Conservation (phyloP, 2,113 vertebrate species). For the Mesitornis unicolor region DNA sequence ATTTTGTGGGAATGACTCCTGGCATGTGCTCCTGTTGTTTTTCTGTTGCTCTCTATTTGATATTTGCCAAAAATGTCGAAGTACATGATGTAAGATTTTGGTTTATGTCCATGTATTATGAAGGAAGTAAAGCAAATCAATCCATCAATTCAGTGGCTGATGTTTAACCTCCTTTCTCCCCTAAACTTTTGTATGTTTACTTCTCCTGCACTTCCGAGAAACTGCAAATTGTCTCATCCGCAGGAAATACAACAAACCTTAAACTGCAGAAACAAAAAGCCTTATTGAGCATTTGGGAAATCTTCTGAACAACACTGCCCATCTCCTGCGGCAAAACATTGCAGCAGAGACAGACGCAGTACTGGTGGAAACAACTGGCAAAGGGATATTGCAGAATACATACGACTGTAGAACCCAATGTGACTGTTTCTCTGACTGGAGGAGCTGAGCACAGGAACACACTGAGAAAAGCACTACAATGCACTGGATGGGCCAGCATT, state of each 20-base stretch:
- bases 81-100: background rate
- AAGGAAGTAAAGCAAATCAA: background rate
- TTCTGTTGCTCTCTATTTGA: background rate
- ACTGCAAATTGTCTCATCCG: background rate
- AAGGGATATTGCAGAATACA: background rate
- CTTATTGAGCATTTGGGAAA: conserved; percentile 29
- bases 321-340: background rate
- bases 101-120: background rate
- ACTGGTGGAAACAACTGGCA: background rate
- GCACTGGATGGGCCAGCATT: background rate
- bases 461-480: background rate
- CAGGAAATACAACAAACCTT: background rate
- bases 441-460: background rate
- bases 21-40: background rate
- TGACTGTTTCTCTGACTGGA: background rate
- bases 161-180: background rate
- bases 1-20: background rate
- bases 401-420: background rate
- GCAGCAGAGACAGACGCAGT: background rate
- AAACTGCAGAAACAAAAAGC: background rate
- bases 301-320: background rate
- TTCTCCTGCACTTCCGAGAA: background rate
- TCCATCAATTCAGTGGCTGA: background rate
- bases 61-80: background rate
- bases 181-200: background rate